phyloP scores from a whole-genome alignment of 2,888 invertebrate species.

The Lithophane ornitopus region DNA sequence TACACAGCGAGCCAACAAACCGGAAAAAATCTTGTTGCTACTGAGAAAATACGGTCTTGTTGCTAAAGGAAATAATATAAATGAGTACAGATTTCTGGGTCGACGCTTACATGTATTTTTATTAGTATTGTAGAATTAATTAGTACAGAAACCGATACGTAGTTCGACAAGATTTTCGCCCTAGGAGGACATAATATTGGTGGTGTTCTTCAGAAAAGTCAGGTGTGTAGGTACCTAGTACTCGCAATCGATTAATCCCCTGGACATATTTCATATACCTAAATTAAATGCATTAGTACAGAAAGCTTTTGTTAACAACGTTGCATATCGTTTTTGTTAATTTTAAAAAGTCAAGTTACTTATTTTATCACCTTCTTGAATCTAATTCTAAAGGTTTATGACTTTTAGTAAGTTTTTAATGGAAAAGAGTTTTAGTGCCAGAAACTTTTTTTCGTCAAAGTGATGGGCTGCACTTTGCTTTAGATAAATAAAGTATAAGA shows the following conservation, averaged over 20 bases:
- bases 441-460: background rate
- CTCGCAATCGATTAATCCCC: too few relatives aligned
- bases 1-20: constrained; percentile 58
- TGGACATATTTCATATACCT: too few relatives aligned
- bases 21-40: constrained; percentile 55
- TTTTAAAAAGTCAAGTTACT: background rate
- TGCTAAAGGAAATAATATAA: constrained; percentile 17
- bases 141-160: background rate
- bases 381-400: background rate
- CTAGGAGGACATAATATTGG: too few relatives aligned
- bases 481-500: background rate
- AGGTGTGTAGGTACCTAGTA: too few relatives aligned
- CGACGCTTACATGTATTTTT: background rate
- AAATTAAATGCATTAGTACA: background rate
- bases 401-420: background rate
- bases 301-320: background rate
- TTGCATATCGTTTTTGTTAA: background rate
- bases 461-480: background rate
- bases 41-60: constrained; percentile 36
- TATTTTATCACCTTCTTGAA: background rate
- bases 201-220: too few relatives aligned
- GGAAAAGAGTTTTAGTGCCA: background rate
- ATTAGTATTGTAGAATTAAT: constrained; percentile 10
- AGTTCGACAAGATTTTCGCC: background rate
- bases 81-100: constrained; percentile 24